Evolutionary conservation across 2,797 vertebrate genomes (phyloP).

Genomic region (Myotis myotis): DNA sequence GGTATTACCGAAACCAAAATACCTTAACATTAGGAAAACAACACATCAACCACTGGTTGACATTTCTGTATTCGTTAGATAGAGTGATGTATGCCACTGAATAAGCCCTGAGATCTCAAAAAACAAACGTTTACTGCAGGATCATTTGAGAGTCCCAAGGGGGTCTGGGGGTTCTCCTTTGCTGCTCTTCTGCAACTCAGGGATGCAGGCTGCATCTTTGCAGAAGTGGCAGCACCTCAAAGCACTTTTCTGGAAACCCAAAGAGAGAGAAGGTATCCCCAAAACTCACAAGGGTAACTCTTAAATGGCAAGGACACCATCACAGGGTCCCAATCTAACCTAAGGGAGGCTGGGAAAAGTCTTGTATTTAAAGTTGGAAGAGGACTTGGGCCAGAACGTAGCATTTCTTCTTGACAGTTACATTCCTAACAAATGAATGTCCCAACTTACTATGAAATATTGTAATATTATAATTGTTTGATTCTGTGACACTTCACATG

Average conservation of each 20-base stretch:
- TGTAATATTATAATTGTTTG: not conserved
- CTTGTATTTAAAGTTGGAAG: accelerated
- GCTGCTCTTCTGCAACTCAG: accelerated
- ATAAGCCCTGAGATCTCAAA: not conserved
- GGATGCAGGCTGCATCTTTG: no score
- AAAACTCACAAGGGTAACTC: not conserved
- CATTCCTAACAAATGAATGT: not conserved
- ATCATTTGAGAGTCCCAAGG: not conserved
- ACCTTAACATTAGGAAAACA: not conserved
- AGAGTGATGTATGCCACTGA: not conserved
- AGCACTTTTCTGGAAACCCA: not conserved
- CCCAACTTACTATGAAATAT: not conserved
- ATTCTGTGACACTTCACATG: not conserved
- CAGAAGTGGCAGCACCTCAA: not conserved
- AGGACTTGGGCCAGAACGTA: not conserved
- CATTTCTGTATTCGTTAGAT: not conserved
- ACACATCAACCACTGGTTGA: not conserved
- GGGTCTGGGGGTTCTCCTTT: accelerated
- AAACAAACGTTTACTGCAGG: not conserved
- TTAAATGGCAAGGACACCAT: not conserved
- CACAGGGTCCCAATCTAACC: not conserved
- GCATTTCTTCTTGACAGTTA: not conserved
- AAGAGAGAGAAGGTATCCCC: not conserved
- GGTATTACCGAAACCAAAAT: not conserved
- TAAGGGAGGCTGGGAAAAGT: not conserved